Percentiles rank a stretch among this genome's conserved stretches.
These are phyloP conservation scores for Hypanus sabinus DNA, from an alignment of 2,113 vertebrate species.

Conservation along the genomic window DNA sequence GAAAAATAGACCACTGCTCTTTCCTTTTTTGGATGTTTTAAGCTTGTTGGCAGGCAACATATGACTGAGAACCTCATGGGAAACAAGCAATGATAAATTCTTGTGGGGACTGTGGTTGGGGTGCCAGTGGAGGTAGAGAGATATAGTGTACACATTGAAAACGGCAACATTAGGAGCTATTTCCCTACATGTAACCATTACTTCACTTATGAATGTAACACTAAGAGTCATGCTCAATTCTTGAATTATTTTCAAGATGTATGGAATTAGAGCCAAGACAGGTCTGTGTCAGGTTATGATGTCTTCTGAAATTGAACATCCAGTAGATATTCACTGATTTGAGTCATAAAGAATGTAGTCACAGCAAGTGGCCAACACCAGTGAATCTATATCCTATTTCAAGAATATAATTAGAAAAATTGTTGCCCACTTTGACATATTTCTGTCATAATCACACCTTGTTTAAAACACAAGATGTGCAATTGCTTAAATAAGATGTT, in stretches of 20 bases:
- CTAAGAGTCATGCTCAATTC: not conserved
- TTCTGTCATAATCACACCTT: not conserved
- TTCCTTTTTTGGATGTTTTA: not conserved
- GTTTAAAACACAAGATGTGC: not conserved
- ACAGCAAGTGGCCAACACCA: not conserved
- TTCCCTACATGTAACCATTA: not conserved
- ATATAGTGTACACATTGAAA: not conserved
- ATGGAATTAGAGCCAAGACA: not conserved
- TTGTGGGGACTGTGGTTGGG: no score
- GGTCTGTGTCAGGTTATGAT: constrained; percentile 11
- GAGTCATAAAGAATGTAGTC: not conserved
- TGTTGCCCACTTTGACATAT: not conserved
- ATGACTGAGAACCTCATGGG: not conserved
- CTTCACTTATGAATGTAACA: not conserved
- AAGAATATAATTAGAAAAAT: not conserved
- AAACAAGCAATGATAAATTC: not conserved
- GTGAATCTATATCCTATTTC: not conserved
- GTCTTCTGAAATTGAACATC: not conserved
- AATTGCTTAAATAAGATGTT: not conserved
- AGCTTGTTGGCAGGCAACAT: not conserved
- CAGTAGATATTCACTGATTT: not conserved
- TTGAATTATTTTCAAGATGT: not conserved
- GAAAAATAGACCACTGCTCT: not conserved
- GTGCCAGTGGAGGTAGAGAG: no score
- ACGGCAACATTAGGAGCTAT: no score